Percentiles rank a stretch among this genome's conserved stretches.
Evolutionary conservation across 2,888 invertebrate species (phyloP).

Genomic region (Drosophila fulvimacula): DNA sequence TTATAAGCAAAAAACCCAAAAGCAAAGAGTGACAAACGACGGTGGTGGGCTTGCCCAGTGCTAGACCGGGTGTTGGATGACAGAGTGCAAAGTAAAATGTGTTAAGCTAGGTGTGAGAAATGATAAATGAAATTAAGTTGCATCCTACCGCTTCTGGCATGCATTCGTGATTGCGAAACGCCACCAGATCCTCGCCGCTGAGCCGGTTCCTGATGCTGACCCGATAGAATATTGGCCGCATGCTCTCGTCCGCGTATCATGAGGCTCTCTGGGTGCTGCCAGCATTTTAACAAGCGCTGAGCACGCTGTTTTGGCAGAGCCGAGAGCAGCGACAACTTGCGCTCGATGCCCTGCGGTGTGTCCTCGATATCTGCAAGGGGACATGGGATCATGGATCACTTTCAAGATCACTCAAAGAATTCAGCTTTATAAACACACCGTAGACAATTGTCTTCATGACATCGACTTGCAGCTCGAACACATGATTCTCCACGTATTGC

Average conservation of each 20-base stretch:
- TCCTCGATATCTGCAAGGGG: constrained; percentile 85
- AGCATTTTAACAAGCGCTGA: constrained; percentile 91
- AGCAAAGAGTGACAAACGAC: constrained; percentile 65
- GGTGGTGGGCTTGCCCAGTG: constrained; percentile 65
- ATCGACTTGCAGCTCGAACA: constrained; percentile 94
- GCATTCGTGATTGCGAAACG: constrained; percentile 65
- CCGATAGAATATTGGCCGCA: constrained; percentile 91
- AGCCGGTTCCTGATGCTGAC: constrained; percentile 86
- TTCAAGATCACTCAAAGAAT: background rate
- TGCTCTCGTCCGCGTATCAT: constrained; percentile 92
- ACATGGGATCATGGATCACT: background rate
- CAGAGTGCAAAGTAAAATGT: constrained; percentile 16
- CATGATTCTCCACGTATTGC: constrained; percentile 93
- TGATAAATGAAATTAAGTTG: constrained; percentile 3
- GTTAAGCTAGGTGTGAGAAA: constrained; percentile 13
- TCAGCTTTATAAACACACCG: constrained; percentile 86
- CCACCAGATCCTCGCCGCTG: constrained; percentile 70
- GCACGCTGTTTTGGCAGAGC: constrained; percentile 91
- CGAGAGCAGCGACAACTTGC: constrained; percentile 90
- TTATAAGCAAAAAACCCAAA: constrained; percentile 67
- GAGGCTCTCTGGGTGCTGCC: constrained; percentile 91
- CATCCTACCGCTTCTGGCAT: constrained; percentile 67
- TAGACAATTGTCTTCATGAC: constrained; percentile 93
- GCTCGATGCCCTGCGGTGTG: constrained; percentile 87
- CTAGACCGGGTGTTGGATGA: constrained; percentile 37